A percentile compares a stretch with the other conserved stretches of the same genome.
Evolutionary conservation across 2,113 vertebrate species (phyloP).

Genomic region (Calyptommatus sinebrachiatus): DNA sequence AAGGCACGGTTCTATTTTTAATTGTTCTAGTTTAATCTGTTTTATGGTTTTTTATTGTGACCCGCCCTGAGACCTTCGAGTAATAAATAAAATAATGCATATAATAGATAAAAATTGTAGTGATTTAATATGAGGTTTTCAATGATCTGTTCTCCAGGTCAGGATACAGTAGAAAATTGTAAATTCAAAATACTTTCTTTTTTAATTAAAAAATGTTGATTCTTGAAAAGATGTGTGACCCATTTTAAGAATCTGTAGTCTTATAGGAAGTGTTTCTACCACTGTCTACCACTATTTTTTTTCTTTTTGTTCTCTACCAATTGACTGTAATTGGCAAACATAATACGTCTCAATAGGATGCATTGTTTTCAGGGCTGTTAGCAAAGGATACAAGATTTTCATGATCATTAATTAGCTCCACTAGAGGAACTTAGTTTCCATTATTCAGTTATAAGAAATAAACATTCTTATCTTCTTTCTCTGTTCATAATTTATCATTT

Average conservation of each 20-base stretch:
- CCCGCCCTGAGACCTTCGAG: too few relatives aligned
- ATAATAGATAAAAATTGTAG: background rate
- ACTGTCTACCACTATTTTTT: too few relatives aligned
- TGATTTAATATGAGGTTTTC: background rate
- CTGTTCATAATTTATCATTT: too few relatives aligned
- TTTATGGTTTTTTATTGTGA: too few relatives aligned
- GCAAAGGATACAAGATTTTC: background rate
- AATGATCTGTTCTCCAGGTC: background rate
- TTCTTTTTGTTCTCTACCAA: background rate
- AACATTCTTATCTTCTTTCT: too few relatives aligned
- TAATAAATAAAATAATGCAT: too few relatives aligned
- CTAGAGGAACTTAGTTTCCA: too few relatives aligned
- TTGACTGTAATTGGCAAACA: background rate
- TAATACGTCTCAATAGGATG: background rate
- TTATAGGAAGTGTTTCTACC: background rate
- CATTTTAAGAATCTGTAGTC: background rate
- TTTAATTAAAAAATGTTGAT: background rate
- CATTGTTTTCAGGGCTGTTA: background rate
- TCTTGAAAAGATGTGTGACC: background rate
- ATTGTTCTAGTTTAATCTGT: too few relatives aligned
- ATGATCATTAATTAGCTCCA: too few relatives aligned
- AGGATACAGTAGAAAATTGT: background rate
- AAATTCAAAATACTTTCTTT: background rate
- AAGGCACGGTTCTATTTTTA: too few relatives aligned
- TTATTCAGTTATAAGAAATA: too few relatives aligned